A percentile compares a stretch with the other conserved stretches of the same genome.
These are phyloP conservation scores for Ictalurus punctatus DNA, from an alignment of 2,113 vertebrate genomes.

Conservation along the genomic window DNA sequence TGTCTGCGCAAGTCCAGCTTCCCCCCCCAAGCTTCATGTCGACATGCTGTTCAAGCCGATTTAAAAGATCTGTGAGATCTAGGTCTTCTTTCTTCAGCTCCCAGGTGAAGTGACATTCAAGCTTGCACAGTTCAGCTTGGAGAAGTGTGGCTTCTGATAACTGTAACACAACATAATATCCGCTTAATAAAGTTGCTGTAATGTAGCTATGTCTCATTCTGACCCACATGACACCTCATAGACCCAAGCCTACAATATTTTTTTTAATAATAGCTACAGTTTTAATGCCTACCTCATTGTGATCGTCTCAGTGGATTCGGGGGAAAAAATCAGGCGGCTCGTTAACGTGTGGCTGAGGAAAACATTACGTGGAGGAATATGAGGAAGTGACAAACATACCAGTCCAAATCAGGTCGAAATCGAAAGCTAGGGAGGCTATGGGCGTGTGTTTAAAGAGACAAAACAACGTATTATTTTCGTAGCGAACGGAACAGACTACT, in stretches of 20 bases:
- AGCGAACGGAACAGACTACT: not conserved
- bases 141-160: constrained; percentile 58
- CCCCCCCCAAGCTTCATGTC: constrained; percentile 2
- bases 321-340: not conserved
- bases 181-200: not conserved
- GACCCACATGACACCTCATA: not conserved
- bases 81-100: constrained; percentile 64
- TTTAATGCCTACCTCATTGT: not conserved
- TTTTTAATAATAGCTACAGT: not conserved
- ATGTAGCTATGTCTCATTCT: not conserved
- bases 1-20: constrained; percentile 26
- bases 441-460: constrained; percentile 5
- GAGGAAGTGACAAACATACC: not conserved
- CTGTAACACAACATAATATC: constrained; percentile 49
- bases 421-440: not conserved
- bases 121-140: constrained; percentile 59
- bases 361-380: not conserved
- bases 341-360: not conserved
- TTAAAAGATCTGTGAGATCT: constrained; percentile 53
- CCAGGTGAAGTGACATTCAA: constrained; percentile 82
- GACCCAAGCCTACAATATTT: not conserved
- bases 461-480: not conserved
- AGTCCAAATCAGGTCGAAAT: not conserved
- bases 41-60: constrained; percentile 36
- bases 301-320: not conserved